Base-by-base conservation (phyloP, 2,797 vertebrate species). In the Falco biarmicus region DNA sequence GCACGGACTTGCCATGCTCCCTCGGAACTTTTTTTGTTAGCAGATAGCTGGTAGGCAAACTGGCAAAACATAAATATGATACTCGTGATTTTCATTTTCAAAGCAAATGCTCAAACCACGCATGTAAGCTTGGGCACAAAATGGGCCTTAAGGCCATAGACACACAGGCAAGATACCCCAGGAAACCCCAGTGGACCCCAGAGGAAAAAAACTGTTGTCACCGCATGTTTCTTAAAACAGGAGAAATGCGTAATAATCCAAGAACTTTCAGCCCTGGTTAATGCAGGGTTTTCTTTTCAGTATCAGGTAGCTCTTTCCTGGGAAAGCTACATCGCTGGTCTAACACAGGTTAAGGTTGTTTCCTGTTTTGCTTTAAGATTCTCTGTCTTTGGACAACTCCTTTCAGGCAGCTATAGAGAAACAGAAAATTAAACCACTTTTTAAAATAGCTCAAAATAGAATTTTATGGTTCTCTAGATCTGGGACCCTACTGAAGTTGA, bases 1-100 rank as follows among this genome's bases (percentile, higher is more conserved):
- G 98, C 98, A 98, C 91, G 93, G 98, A 98, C 98, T 98, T 98
- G 97, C 94, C 95, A 96, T 90, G 98, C 98, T 98, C 98, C 97
- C 98, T 71, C 96, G 97, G 95, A 99, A 98, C 98, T 97, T 98
- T 98, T 98, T 98, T 96, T 97, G 96, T 97, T 93, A 97, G 94
- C 95, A 98, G 96, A 98, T 98, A 96, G 98, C 98, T 98, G 94
- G 97, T 98, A 97, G 97, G 98, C 98, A 98, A 98, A 98, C 96
- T 98, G 98, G 98, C 98, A 98, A 97, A 98, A 97, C 96, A 96
- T 97, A 97, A 97, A 98, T 85, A 64, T 70, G 90, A 94, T 94
- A 94, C 92, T 96, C 80, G 12, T 64, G 71, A 87, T 91, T 84
- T 88, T 87, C 11, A 5, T 81, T 94, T 96, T 51, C 96, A 95